These are phyloP conservation scores for Halocynthia aurantium DNA, from an alignment of 23 tunicate genomes.

Conservation along the genomic window DNA sequence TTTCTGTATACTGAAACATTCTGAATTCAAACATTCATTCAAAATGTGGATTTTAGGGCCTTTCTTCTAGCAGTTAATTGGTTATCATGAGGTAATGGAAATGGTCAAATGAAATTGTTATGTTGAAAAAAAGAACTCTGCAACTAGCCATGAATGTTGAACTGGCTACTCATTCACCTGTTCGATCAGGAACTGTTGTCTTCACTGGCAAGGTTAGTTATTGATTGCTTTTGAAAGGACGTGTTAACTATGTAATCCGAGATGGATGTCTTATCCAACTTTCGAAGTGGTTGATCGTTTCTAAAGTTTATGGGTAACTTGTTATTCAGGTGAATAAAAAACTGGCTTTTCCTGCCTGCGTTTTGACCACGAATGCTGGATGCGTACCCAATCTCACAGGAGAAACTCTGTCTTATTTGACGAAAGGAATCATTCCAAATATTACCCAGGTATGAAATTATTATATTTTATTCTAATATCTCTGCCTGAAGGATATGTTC, in stretches of 20 bases:
- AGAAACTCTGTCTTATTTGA: slow-evolving; percentile 56
- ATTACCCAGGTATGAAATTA: slow-evolving; percentile 9
- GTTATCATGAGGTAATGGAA: no score
- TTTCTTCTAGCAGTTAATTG: no score
- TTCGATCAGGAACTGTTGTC: no score
- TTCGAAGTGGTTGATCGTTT: background rate
- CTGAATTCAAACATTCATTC: no score
- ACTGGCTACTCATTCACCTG: no score
- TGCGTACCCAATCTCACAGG: slow-evolving; percentile 59
- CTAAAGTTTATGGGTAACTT: background rate
- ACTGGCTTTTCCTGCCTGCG: slow-evolving; percentile 21
- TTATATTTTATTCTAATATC: no score
- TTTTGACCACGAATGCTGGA: slow-evolving; percentile 69
- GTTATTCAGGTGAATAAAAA: slow-evolving; percentile 12
- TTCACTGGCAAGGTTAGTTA: no score
- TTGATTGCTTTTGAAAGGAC: no score
- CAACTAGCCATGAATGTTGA: no score
- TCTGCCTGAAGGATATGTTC: background rate
- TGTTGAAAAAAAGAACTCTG: background rate
- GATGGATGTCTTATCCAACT: no score
- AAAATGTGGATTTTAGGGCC: no score
- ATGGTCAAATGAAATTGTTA: background rate
- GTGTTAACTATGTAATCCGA: no score
- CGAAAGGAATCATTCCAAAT: slow-evolving; percentile 21
- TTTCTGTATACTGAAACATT: background rate